Evolutionary conservation across 2,113 vertebrate genomes (phyloP).

Genomic region (Pelvicachromis taeniatus): DNA sequence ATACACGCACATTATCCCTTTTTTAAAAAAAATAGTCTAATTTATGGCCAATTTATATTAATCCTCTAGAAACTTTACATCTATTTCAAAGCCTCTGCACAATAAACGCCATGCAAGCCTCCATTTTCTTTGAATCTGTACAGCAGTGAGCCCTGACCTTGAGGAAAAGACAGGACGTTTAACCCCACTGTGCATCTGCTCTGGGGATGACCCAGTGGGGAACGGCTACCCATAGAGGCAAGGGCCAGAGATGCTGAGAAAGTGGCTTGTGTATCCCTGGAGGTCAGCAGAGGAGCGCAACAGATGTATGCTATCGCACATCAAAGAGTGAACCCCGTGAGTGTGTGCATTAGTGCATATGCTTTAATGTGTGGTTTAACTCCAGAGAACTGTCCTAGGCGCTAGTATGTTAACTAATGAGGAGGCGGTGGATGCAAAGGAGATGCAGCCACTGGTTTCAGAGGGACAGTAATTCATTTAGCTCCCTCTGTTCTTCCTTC

Average conservation of each 20-base stretch:
- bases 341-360: background rate
- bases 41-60: background rate
- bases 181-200: slow-evolving; percentile 28
- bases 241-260: slow-evolving; percentile 39
- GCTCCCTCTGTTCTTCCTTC: background rate
- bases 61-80: background rate
- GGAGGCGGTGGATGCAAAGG: background rate
- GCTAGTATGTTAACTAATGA: slow-evolving; percentile 13
- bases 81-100: background rate
- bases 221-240: slow-evolving; percentile 17
- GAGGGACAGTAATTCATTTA: background rate
- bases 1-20: background rate
- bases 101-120: background rate
- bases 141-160: slow-evolving; percentile 22
- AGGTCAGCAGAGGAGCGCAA: slow-evolving; percentile 32
- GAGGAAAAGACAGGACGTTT: slow-evolving; percentile 26
- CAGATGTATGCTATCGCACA: slow-evolving; percentile 30
- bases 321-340: background rate
- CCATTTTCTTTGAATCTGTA: slow-evolving; percentile 19
- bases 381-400: background rate
- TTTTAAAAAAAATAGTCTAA: background rate
- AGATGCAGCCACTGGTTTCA: background rate
- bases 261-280: background rate
- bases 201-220: slow-evolving; percentile 35
- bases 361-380: background rate